phyloP scores from a whole-genome alignment of 2,797 vertebrate genomes.

The Sebastes baramenuke region DNA sequence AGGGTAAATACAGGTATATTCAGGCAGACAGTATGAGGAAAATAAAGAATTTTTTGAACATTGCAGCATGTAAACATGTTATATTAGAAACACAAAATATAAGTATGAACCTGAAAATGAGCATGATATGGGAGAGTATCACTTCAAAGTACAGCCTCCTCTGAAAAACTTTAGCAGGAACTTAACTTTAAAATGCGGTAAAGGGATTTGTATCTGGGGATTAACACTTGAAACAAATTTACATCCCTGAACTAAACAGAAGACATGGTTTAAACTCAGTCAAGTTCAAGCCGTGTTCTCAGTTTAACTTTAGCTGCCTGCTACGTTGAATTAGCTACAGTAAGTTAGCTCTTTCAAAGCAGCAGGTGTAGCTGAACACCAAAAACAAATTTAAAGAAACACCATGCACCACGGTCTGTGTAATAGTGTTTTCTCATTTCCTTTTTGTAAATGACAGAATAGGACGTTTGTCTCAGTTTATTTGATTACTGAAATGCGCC shows the following conservation, averaged over 20 bases:
- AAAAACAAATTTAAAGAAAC: neutral
- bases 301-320: neutral
- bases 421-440: neutral
- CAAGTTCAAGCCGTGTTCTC: neutral
- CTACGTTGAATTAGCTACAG: neutral
- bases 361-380: neutral
- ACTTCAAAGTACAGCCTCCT: neutral
- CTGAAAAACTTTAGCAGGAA: neutral
- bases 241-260: neutral
- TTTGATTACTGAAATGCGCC: neutral
- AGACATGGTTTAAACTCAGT: neutral
- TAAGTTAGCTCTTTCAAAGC: neutral
- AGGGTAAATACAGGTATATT: fast-evolving
- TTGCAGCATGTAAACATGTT: too few species aligned
- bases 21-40: fast-evolving
- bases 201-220: neutral
- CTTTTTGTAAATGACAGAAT: neutral
- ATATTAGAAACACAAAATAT: too few species aligned
- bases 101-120: too few species aligned
- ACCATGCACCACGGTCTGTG: neutral
- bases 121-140: neutral
- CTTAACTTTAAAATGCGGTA: neutral
- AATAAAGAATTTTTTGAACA: too few species aligned
- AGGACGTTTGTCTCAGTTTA: neutral
- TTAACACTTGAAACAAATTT: neutral